Percentiles rank a stretch among this genome's conserved stretches.
Evolutionary conservation across 2,113 vertebrate genomes (phyloP).

Genomic region (Himantopus leucocephalus): DNA sequence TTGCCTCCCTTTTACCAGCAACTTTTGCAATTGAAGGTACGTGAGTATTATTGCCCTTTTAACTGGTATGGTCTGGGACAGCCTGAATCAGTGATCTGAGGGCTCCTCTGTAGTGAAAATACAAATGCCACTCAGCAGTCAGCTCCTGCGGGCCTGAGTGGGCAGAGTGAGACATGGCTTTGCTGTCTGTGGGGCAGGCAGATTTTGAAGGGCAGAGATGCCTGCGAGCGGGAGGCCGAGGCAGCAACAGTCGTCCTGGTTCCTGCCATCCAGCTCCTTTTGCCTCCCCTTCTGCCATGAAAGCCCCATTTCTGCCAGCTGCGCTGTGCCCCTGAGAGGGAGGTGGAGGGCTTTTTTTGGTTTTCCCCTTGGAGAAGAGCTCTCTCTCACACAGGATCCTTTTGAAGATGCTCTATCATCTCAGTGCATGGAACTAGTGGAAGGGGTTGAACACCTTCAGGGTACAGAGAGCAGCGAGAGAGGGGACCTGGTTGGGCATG

Average conservation of each 20-base stretch:
- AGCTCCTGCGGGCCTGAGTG: not conserved
- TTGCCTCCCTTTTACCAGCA: not conserved
- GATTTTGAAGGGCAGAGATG: not conserved
- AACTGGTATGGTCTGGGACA: not conserved
- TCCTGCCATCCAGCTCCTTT: not conserved
- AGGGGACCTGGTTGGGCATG: accelerated
- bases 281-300: not conserved
- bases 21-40: not conserved
- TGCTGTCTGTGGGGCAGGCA: not conserved
- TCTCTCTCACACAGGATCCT: not conserved
- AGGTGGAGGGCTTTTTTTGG: not conserved
- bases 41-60: not conserved
- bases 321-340: not conserved
- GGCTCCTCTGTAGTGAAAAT: not conserved
- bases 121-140: not conserved
- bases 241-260: not conserved
- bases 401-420: not conserved
- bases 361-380: not conserved
- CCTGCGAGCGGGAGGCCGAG: accelerated
- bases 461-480: not conserved
- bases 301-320: not conserved
- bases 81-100: not conserved
- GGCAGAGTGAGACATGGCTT: not conserved
- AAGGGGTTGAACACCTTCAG: not conserved
- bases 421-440: not conserved